Percentiles rank a stretch among this genome's conserved stretches.
Conservation (phyloP, 2,888 invertebrate species). For the Nipponacmea schrenckii region DNA sequence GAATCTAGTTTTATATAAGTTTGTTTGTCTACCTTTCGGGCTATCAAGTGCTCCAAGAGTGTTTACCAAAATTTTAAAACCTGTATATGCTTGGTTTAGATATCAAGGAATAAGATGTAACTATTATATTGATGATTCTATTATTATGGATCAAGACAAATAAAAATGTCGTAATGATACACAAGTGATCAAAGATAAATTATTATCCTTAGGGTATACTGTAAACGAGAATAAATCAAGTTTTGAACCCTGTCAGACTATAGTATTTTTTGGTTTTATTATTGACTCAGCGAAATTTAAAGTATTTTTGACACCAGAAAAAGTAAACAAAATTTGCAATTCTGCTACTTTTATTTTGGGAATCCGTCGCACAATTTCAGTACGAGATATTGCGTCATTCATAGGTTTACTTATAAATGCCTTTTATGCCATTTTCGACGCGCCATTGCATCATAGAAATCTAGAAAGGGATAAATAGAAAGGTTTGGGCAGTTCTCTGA, state of each 20-base stretch:
- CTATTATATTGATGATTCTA: no score
- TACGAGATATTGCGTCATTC: conserved; percentile 23
- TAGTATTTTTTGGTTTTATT: conserved; percentile 32
- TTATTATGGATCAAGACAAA: no score
- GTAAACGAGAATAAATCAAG: conserved; percentile 27
- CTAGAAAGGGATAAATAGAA: conserved; percentile 25
- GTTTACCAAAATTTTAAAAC: conserved; percentile 31
- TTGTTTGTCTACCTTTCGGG: conserved; percentile 26
- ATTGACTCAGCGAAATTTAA: conserved; percentile 31
- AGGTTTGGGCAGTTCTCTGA: conserved; percentile 7
- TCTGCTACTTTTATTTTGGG: conserved; percentile 15
- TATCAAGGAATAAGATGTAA: conserved; percentile 21
- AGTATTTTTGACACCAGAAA: conserved; percentile 30
- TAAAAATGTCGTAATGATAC: no score
- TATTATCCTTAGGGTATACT: conserved; percentile 24
- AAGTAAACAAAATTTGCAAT: conserved; percentile 23
- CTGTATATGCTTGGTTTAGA: conserved; percentile 29
- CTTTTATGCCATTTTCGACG: conserved; percentile 10
- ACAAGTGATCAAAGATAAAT: no score
- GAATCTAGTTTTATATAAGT: conserved; percentile 19
- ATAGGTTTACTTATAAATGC: conserved; percentile 21
- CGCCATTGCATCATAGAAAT: conserved; percentile 26
- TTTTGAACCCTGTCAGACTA: conserved; percentile 24
- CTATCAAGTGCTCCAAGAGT: conserved; percentile 24
- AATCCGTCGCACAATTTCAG: conserved; percentile 1